Evolutionary conservation across 2,797 vertebrate species (phyloP).

Genomic region (Emydoidea blandingii): DNA sequence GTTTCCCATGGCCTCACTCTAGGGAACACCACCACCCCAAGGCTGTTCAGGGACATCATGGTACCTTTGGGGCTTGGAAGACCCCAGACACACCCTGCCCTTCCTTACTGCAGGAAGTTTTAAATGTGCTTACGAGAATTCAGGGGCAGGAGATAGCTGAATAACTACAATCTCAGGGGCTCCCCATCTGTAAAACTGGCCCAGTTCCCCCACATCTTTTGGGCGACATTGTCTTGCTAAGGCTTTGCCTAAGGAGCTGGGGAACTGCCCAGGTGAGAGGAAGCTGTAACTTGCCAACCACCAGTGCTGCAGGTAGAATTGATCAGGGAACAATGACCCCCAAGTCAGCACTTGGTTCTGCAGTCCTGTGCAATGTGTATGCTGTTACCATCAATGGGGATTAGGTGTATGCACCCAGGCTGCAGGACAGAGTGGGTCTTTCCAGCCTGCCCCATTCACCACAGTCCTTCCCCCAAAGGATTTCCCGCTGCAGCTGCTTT

Average conservation of each 20-base stretch:
- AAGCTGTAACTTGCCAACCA: not conserved
- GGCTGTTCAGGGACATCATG: not conserved
- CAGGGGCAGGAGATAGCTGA: not conserved
- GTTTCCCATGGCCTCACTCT: not conserved
- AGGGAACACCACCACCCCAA: not conserved
- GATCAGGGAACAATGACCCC: not conserved
- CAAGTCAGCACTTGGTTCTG: not conserved
- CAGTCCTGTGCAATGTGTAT: too few species aligned
- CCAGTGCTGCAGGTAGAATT: not conserved
- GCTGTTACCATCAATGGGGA: not conserved
- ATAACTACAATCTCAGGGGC: rapidly evolving
- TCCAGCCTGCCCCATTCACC: not conserved
- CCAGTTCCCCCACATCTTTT: not conserved
- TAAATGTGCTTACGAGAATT: not conserved
- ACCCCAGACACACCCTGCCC: not conserved
- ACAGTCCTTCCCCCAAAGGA: not conserved
- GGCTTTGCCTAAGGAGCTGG: not conserved
- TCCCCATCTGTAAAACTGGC: not conserved
- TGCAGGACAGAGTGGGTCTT: not conserved
- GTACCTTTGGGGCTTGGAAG: not conserved
- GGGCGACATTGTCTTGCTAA: not conserved
- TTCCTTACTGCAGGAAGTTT: not conserved
- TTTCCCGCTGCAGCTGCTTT: not conserved
- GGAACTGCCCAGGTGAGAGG: not conserved
- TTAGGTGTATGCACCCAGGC: not conserved